phyloP scores from a whole-genome alignment of 2,888 invertebrate species.

The Colostygia pectinataria region DNA sequence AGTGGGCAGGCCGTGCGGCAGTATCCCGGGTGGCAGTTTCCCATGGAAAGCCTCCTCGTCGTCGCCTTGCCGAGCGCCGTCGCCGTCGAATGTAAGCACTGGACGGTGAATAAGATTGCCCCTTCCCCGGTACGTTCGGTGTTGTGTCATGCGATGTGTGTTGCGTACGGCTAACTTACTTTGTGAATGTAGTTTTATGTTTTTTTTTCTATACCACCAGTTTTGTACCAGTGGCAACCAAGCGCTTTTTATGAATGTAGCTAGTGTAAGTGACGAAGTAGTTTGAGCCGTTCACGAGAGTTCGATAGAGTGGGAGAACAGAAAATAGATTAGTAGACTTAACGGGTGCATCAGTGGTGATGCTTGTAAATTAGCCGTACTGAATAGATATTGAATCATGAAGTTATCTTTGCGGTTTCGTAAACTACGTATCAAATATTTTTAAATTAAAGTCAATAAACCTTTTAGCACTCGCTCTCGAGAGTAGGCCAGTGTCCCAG shows the following conservation, averaged over 20 bases:
- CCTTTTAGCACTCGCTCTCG: too few species aligned
- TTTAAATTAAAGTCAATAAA: too few species aligned
- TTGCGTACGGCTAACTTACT: slow-evolving; percentile 34
- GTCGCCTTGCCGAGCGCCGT: slow-evolving; percentile 91
- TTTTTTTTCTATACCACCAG: too few species aligned
- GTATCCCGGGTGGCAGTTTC: slow-evolving; percentile 94
- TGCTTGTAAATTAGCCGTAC: slow-evolving; percentile 40
- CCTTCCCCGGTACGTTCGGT: slow-evolving; percentile 64
- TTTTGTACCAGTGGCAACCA: too few species aligned
- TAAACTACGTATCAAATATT: too few species aligned
- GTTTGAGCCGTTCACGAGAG: neutral
- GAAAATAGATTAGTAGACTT: neutral
- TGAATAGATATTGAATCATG: slow-evolving; percentile 28
- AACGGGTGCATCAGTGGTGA: slow-evolving; percentile 2
- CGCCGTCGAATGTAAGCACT: slow-evolving; percentile 99
- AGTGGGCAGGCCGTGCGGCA: slow-evolving; percentile 96
- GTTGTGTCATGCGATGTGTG: slow-evolving; percentile 43
- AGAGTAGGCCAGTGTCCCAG: too few species aligned
- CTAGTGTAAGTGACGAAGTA: neutral
- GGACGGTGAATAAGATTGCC: slow-evolving; percentile 91
- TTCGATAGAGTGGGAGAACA: slow-evolving; percentile 20
- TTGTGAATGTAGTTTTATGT: neutral
- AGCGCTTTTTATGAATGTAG: too few species aligned
- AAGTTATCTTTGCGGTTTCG: slow-evolving; percentile 25
- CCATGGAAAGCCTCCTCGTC: slow-evolving; percentile 96